phyloP scores from a whole-genome alignment of 2,113 vertebrate genomes.

The Actinemys pallida region DNA sequence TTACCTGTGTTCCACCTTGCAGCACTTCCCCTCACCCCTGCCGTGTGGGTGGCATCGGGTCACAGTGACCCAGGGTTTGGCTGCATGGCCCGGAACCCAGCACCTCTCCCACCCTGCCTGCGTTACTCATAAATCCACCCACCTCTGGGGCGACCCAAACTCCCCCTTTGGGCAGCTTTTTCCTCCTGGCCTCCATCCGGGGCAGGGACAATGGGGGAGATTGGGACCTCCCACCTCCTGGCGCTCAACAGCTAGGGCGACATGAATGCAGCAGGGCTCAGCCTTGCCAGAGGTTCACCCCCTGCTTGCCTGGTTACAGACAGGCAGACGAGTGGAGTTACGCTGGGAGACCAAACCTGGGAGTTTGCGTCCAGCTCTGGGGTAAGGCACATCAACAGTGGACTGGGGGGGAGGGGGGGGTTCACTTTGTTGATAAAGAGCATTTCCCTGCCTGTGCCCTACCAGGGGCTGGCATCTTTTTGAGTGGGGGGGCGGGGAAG shows the following conservation, averaged over 20 bases:
- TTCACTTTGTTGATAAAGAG: not conserved
- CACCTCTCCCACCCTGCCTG: not conserved
- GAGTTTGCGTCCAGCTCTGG: not conserved
- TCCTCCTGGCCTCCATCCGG: not conserved
- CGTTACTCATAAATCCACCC: constrained; percentile 11
- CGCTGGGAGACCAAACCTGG: not conserved
- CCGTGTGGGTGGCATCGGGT: not conserved
- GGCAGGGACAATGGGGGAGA: not conserved
- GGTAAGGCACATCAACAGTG: not conserved
- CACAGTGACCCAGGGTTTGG: not conserved
- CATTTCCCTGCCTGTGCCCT: not conserved
- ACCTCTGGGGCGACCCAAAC: not conserved
- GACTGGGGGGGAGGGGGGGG: not conserved
- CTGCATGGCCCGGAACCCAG: not conserved
- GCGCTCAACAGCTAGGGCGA: not conserved
- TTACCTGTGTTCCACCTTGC: not conserved
- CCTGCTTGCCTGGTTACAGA: not conserved
- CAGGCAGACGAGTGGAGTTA: not conserved
- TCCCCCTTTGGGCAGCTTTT: not conserved
- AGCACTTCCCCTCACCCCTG: not conserved
- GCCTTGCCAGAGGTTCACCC: not conserved
- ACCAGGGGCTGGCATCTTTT: not conserved
- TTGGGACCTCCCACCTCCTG: not conserved
- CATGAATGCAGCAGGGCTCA: not conserved
- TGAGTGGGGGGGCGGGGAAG: not conserved